phyloP scores from a whole-genome alignment of 2,888 invertebrate genomes.

The Tricholauxania praeusta region DNA sequence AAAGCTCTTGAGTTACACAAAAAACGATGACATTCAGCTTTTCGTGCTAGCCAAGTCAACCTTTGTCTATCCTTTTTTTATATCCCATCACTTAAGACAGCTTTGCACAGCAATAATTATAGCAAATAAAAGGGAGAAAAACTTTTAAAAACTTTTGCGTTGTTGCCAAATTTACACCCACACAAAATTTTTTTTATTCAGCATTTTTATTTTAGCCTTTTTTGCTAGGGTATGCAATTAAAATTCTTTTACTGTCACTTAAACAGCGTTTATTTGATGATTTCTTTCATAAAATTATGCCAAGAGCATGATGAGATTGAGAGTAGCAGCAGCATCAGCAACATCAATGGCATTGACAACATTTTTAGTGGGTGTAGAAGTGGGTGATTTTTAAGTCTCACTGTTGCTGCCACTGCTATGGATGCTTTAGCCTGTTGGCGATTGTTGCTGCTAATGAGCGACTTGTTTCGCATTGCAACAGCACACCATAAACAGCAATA shows the following conservation, averaged over 20 bases:
- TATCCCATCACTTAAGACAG: too few relatives aligned
- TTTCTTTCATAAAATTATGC: slow-evolving; percentile 15
- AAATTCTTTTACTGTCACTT: slow-evolving; percentile 20
- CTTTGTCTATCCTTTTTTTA: background rate
- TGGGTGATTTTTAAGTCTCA: too few relatives aligned
- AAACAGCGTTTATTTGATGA: slow-evolving; percentile 6
- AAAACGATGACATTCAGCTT: background rate
- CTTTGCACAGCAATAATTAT: too few relatives aligned
- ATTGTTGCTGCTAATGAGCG: too few relatives aligned
- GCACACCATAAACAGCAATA: too few relatives aligned
- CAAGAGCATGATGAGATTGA: background rate
- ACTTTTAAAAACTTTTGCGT: background rate
- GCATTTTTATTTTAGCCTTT: background rate
- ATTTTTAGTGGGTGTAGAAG: too few relatives aligned
- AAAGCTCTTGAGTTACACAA: background rate
- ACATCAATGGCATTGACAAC: too few relatives aligned
- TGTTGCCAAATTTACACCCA: background rate
- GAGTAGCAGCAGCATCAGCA: too few relatives aligned
- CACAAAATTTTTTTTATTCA: too few relatives aligned
- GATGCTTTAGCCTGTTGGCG: too few relatives aligned
- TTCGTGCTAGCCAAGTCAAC: background rate
- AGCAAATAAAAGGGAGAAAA: background rate
- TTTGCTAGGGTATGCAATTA: background rate
- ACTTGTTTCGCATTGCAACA: too few relatives aligned
- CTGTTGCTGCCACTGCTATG: too few relatives aligned